Evolutionary conservation across 2,797 vertebrate genomes (phyloP), one percentile per base, ranked within the genome.

Genomic region (Acestrorhynchus altus): DNA sequence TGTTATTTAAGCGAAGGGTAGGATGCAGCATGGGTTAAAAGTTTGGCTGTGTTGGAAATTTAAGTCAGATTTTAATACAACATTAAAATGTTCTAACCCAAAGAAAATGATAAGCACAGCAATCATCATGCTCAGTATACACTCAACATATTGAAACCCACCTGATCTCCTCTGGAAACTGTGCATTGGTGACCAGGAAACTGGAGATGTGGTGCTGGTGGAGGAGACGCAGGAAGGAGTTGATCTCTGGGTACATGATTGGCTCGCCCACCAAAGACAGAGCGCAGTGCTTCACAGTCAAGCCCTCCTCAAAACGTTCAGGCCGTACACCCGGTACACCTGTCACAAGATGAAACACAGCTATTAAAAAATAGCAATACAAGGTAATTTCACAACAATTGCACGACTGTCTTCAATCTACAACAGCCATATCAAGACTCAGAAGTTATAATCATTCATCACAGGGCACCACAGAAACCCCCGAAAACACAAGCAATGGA

Each of bases 171-270:
- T 91, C 81, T 0, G 97, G 98, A 75, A 99, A 98, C 85, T 98
- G 96, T 0, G 97, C 97, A 0, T 98, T 99, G 79, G 97, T 98
- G 72, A 98, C 97, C 68, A 98, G 92, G 87, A 98, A 99, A 74
- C 94, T 98, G 65, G 97, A 98, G 90, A 99, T 97, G 56, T 77
- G 78, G 0, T 78, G 88, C 18, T 88, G 87, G 80, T 98, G 97
- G 44, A 98, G 94, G 5, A 98, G 94, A 78, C 87, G 91, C 54
- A 99, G 78, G 1, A 98, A 95, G 11, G 78, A 31, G 84, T 98
- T 99, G 91, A 99, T 98, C 87, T 97, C 92, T 0, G 96, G 96
- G 87, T 99, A 99, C 96, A 98, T 98, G 86, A 98, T 98, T 3
- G 98, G 97, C 78, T 99, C 97, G 0, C 96, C 97, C 80, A 99